These are phyloP conservation scores for Sylvia borin DNA, from an alignment of 2,797 vertebrate species.

Conservation along the genomic window DNA sequence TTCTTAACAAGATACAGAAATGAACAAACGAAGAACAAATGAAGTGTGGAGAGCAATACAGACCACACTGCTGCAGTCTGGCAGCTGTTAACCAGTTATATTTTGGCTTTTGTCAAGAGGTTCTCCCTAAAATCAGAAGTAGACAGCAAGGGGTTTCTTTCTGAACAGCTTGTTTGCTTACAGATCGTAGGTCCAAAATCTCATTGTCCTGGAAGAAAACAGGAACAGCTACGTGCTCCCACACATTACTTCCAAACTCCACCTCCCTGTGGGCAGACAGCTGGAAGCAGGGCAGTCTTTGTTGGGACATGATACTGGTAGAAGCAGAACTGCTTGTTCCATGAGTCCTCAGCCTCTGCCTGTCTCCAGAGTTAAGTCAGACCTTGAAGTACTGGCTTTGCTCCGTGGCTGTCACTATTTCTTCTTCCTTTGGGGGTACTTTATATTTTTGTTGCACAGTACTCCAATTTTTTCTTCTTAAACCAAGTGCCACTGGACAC, in stretches of 20 bases:
- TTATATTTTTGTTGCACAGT: not conserved
- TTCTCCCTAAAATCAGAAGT: not conserved
- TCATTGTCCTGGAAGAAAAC: not conserved
- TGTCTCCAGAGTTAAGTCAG: not conserved
- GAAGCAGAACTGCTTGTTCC: not conserved
- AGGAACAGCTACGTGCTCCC: fast-evolving
- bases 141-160: fast-evolving
- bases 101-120: not conserved
- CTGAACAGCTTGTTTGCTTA: not conserved
- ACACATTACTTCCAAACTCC: not conserved
- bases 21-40: not conserved
- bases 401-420: fast-evolving
- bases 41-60: fast-evolving
- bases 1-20: not conserved
- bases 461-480: not conserved
- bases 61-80: not conserved
- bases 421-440: not conserved
- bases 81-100: not conserved
- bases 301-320: not conserved
- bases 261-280: not conserved
- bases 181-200: not conserved
- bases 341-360: not conserved
- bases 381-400: not conserved
- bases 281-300: not conserved
- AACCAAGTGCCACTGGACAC: not conserved